Evolutionary conservation across 2,888 invertebrate genomes (phyloP).

Genomic region (Tenthredo mesomela): DNA sequence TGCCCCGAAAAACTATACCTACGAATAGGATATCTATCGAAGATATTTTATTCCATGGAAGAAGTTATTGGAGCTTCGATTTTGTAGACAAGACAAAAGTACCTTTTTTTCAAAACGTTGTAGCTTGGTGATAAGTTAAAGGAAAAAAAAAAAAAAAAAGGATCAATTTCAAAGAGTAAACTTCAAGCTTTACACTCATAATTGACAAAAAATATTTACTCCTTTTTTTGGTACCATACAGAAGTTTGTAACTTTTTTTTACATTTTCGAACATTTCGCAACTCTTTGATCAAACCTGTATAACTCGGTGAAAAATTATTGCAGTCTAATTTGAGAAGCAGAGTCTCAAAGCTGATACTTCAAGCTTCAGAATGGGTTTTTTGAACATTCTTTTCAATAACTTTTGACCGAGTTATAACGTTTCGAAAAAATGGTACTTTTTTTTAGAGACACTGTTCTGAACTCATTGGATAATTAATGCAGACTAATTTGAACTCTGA

Average conservation of each 20-base stretch:
- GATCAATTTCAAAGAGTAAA: background rate
- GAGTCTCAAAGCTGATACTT: background rate
- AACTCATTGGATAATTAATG: background rate
- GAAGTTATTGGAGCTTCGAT: background rate
- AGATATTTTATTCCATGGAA: background rate
- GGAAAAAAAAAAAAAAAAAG: background rate
- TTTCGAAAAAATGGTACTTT: background rate
- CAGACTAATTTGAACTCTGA: no score
- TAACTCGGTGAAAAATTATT: background rate
- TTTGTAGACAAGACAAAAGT: background rate
- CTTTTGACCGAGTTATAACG: background rate
- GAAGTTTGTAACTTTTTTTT: background rate
- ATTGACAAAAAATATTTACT: background rate
- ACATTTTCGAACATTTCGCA: background rate
- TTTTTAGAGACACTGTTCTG: background rate
- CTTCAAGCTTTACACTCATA: background rate
- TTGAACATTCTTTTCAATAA: background rate
- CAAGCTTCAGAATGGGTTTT: background rate
- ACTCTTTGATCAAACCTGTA: background rate
- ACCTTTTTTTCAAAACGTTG: background rate
- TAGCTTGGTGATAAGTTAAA: background rate
- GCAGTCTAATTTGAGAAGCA: background rate
- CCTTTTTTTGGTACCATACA: background rate
- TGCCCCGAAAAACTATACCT: background rate
- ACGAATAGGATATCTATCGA: background rate